These are phyloP conservation scores for Chaetogeoica ovagalla DNA, from an alignment of 2,888 invertebrate genomes.

Conservation along the genomic window DNA sequence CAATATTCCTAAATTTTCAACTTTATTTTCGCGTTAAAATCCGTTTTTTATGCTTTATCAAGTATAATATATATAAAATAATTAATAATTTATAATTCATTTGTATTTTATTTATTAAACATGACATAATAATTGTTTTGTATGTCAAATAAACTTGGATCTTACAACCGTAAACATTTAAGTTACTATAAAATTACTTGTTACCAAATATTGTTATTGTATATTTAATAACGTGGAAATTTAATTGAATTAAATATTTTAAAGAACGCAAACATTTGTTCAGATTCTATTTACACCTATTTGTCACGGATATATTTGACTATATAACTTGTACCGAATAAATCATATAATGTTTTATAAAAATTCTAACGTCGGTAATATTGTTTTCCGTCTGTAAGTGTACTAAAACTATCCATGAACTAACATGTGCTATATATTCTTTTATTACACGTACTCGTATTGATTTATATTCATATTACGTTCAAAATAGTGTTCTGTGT, in stretches of 20 bases:
- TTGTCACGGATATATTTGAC: too few species aligned
- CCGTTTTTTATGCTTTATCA: slow-evolving; percentile 10
- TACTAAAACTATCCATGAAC: too few species aligned
- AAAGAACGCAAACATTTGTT: too few species aligned
- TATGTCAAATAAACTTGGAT: slow-evolving; percentile 6
- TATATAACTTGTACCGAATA: too few species aligned
- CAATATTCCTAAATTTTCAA: slow-evolving; percentile 35
- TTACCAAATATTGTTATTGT: slow-evolving; percentile 46
- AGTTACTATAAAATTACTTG: slow-evolving; percentile 27
- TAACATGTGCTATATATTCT: too few species aligned
- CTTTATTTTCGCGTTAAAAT: background rate
- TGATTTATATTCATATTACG: too few species aligned
- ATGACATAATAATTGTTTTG: slow-evolving; percentile 1
- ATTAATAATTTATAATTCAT: background rate
- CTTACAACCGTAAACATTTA: slow-evolving; percentile 4
- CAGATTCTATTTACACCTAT: too few species aligned
- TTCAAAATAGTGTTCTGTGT: too few species aligned
- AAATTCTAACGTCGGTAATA: too few species aligned
- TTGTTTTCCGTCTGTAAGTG: too few species aligned
- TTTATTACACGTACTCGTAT: too few species aligned
- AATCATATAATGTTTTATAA: too few species aligned
- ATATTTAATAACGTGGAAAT: slow-evolving; percentile 4
- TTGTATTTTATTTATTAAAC: slow-evolving; percentile 38
- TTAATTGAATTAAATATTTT: background rate
- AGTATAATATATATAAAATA: background rate